phyloP scores from a whole-genome alignment of 2,113 vertebrate genomes.

The Syngnathus typhle region DNA sequence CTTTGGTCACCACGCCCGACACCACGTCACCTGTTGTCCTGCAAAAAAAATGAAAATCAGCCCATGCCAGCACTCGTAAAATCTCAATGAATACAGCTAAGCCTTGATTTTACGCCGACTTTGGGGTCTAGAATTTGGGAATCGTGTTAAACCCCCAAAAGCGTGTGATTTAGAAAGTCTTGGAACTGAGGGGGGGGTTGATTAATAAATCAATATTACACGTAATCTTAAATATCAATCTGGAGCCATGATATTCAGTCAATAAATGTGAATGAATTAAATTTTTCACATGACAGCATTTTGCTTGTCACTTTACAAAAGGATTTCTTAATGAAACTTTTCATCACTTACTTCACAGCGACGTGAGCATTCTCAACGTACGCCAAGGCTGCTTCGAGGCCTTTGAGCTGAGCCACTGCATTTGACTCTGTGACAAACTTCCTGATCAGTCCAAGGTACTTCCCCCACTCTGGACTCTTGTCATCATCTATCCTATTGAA shows the following conservation, averaged over 20 bases:
- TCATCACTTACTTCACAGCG: slow-evolving; percentile 85
- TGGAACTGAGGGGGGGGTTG: too few relatives aligned
- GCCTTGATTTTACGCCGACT: too few relatives aligned
- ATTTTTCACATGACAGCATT: neutral
- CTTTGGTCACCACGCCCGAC: slow-evolving; percentile 94
- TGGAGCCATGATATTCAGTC: too few relatives aligned
- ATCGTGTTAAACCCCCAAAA: too few relatives aligned
- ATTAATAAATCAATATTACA: too few relatives aligned
- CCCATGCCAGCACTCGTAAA: neutral
- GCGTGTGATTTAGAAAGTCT: too few relatives aligned
- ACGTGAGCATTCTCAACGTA: slow-evolving; percentile 90
- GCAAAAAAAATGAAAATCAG: slow-evolving; percentile 34
- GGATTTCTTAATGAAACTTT: neutral
- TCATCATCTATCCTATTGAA: slow-evolving; percentile 92
- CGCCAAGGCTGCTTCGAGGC: slow-evolving; percentile 86
- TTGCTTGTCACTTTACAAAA: neutral
- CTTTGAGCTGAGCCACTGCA: slow-evolving; percentile 94
- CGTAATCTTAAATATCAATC: too few relatives aligned
- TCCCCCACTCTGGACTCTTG: slow-evolving; percentile 96
- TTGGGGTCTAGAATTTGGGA: too few relatives aligned
- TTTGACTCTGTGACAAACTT: slow-evolving; percentile 97
- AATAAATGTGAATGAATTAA: too few relatives aligned
- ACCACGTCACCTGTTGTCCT: slow-evolving; percentile 95
- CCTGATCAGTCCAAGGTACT: slow-evolving; percentile 90
- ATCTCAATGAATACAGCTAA: neutral